Percentiles rank a stretch among this genome's conserved stretches.
Evolutionary conservation across 2,113 vertebrate genomes (phyloP).

Genomic region (Rallus limicola): DNA sequence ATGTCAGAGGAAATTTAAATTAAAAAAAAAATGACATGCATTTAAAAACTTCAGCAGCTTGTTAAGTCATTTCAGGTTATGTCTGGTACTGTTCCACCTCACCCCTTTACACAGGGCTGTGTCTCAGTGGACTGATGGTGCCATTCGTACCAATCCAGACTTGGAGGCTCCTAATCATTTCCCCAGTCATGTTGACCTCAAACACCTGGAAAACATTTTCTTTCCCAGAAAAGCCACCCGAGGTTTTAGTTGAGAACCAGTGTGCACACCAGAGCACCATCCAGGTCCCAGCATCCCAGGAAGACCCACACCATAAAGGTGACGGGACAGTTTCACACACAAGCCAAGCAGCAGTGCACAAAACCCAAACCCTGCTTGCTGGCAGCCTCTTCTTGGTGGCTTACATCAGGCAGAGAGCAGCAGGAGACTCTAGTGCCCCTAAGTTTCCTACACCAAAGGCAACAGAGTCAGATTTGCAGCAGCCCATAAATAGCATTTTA

Average conservation of each 20-base stretch:
- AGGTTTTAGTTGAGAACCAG: background rate
- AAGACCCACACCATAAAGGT: background rate
- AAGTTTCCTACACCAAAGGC: background rate
- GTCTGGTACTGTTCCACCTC: slow-evolving; percentile 9
- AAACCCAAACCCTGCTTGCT: background rate
- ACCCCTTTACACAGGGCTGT: background rate
- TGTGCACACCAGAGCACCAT: background rate
- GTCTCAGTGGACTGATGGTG: background rate
- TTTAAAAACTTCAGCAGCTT: slow-evolving; percentile 44
- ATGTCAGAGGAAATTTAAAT: slow-evolving; percentile 66
- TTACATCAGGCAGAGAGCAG: background rate
- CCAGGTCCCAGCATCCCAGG: background rate
- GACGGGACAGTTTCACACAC: accelerated
- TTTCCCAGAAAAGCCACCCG: background rate
- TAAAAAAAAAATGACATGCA: background rate
- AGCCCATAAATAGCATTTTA: background rate
- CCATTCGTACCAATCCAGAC: background rate
- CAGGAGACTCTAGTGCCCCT: background rate
- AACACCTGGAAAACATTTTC: background rate
- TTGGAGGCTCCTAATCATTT: background rate
- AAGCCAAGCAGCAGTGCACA: background rate
- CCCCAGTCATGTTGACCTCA: background rate
- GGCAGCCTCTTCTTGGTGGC: background rate
- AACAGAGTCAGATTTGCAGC: background rate
- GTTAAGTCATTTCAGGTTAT: slow-evolving; percentile 63